Base-by-base conservation (phyloP, 1,140 invertebrate species). In the Carposina sasakii region DNA sequence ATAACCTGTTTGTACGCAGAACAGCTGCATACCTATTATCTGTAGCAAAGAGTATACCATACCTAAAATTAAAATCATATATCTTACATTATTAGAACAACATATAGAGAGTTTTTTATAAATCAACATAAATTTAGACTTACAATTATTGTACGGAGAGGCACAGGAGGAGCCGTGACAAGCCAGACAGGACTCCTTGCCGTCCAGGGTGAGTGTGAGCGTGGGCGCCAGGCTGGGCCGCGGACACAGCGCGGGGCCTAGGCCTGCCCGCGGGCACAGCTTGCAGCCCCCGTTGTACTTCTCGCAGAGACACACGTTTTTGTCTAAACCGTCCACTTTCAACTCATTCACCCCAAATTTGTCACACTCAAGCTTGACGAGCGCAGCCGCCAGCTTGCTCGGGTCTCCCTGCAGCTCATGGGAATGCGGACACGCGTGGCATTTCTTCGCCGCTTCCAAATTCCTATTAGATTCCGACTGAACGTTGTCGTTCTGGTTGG, bases 201-300 rank as follows among this genome's bases (percentile, higher is more conserved):
- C 61, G 36, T 75, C 72, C 47, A 67, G 48, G 22, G 46, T 44
- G 13, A 70, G 48, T 0, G 56, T 60, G 9, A 71, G 62, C 3
- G 70, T 64, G 12, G 70, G 66, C 19, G 68, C 65, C 12, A 69
- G 54, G 48, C 67, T 63, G 10, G 72, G 60, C n/a, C 68, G 53
- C 12, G 75, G 77, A 37, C 74, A 76, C 52, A 73, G 57, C 63
- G 54, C 76, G 76, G 4, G 77, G 39, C 74, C 76, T 50, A 73
- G 57, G 61, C 53, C 76, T 76, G 4, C 74, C 76, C 5, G 33
- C 1, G 75, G 77, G 40, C 77, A 81, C 53, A 77, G 57, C 63
- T 79, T 79, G 56, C 77, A 82, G 4, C 76, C 77, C 3, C 77
- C 77, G 46, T 76, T 76, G 59, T 75, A 82, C 44, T 63, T 67